Evolutionary conservation across 2,797 vertebrate species (phyloP).

Genomic region (Falco rusticolus): DNA sequence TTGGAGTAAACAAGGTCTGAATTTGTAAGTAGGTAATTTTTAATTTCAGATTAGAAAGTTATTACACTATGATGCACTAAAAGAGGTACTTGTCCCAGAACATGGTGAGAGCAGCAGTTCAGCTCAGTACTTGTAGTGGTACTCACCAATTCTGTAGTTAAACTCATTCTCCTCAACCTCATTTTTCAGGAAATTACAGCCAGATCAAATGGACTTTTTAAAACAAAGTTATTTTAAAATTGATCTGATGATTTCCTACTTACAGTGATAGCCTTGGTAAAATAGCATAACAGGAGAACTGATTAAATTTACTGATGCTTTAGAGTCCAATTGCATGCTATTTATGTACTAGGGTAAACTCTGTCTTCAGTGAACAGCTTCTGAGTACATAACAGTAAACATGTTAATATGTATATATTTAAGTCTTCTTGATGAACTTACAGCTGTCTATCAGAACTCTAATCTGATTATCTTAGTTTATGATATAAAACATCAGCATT

Average conservation of each 20-base stretch:
- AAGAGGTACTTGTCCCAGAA: neutral
- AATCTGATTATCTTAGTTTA: neutral
- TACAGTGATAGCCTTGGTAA: neutral
- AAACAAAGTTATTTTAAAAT: constrained; percentile 19
- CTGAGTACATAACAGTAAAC: neutral
- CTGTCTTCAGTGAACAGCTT: neutral
- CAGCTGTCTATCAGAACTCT: neutral
- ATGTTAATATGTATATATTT: neutral
- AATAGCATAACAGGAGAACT: neutral
- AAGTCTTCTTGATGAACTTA: neutral
- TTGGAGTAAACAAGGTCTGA: neutral
- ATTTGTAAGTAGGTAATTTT: neutral
- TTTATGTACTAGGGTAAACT: neutral
- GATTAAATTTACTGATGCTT: neutral
- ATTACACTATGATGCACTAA: neutral
- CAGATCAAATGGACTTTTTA: neutral
- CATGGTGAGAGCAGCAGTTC: neutral
- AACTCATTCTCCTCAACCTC: neutral
- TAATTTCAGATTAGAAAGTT: neutral
- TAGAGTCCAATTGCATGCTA: neutral
- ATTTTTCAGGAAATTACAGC: constrained; percentile 12
- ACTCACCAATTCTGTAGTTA: neutral
- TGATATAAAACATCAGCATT: neutral
- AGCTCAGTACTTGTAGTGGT: neutral
- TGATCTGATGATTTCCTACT: neutral